Evolutionary conservation across 2,888 invertebrate species (phyloP).

Genomic region (Priocnemis perturbator): DNA sequence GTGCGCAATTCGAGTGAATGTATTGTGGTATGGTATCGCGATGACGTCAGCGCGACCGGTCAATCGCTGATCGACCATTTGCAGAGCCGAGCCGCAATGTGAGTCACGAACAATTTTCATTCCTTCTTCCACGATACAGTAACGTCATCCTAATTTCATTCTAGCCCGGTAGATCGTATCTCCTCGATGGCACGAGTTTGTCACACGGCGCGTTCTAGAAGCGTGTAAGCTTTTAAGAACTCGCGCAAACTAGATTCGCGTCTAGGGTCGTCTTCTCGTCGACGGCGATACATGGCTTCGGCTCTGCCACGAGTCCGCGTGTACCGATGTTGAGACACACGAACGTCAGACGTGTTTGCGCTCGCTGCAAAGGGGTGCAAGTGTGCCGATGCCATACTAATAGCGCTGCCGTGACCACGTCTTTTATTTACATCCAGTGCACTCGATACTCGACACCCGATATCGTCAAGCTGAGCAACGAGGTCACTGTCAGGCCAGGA

Average conservation of each 20-base stretch:
- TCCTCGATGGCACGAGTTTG: conserved; percentile 16
- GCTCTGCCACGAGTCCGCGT: conserved; percentile 1
- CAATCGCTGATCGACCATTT: conserved; percentile 27
- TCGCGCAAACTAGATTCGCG: conserved; percentile 48
- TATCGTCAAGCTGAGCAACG: conserved; percentile 46
- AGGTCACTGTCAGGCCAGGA: conserved; percentile 54
- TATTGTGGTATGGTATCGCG: conserved; percentile 21
- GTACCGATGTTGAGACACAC: background rate
- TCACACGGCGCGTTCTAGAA: conserved; percentile 38
- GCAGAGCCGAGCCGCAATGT: background rate
- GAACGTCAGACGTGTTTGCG: background rate
- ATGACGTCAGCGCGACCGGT: conserved; percentile 37
- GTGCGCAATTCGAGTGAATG: conserved; percentile 20
- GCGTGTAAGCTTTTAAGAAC: conserved; percentile 39
- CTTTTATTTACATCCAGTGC: conserved; percentile 31
- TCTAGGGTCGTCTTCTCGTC: too few species aligned
- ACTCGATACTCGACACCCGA: conserved; percentile 30
- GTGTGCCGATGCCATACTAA: conserved; percentile 51
- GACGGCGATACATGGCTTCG: conserved; percentile 47
- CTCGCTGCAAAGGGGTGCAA: conserved; percentile 26
- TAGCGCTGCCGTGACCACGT: conserved; percentile 40
- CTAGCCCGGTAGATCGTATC: too few species aligned
- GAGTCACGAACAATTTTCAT: background rate
- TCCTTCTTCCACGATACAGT: too few species aligned
- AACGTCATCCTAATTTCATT: too few species aligned